Base-by-base conservation (phyloP, 2,797 vertebrate genomes). In the Kryptolebias ocellatus region DNA sequence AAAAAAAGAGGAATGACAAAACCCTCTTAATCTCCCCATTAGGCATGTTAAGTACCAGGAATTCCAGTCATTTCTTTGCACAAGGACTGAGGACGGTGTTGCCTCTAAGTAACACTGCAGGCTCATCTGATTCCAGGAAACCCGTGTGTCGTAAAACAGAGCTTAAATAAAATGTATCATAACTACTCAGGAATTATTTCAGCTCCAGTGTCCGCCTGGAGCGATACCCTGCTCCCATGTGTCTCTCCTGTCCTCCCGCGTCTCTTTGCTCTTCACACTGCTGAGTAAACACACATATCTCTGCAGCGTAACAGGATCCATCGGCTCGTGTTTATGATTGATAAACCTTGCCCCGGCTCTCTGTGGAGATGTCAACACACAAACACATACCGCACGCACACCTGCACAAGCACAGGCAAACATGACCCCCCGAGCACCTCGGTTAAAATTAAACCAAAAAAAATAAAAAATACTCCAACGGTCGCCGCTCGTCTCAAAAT, bases 241-340 rank as follows among this genome's bases (percentile, higher is more conserved):
- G 55, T 69, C 66, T 51, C 53, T 17, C 65, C 72, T 67, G 78
- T 71, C 59, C 74, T 56, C 59, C 59, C 18, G 37, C 39, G 71
- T 83, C 64, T 80, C 78, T 86, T 84, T 81, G 80, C 84, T 87
- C 89, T 92, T 94, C 93, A 85, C 92, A 87, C 92, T 86, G 86
- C 79, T 88, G 89, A 87, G 90, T 78, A 92, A 95, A 94, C 91
- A 94, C 54, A 69, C 81, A 83, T 92, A 90, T 92, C 92, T 89
- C 86, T 83, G 81, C 77, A 29, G 73, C 0, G 60, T 80, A 86
- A 92, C 85, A 66, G 81, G 81, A 92, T 88, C 91, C 76, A 91
- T 61, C 70, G 29, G 78, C 80, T 85, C 70, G 42, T 79, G 81
- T 70, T 77, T 86, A 78, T 79, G 82, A 86, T 81, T 87, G 92